Percentiles rank a stretch among this genome's conserved stretches.
phyloP scores from a whole-genome alignment of 2,113 vertebrate species.

The Struthio camelus region DNA sequence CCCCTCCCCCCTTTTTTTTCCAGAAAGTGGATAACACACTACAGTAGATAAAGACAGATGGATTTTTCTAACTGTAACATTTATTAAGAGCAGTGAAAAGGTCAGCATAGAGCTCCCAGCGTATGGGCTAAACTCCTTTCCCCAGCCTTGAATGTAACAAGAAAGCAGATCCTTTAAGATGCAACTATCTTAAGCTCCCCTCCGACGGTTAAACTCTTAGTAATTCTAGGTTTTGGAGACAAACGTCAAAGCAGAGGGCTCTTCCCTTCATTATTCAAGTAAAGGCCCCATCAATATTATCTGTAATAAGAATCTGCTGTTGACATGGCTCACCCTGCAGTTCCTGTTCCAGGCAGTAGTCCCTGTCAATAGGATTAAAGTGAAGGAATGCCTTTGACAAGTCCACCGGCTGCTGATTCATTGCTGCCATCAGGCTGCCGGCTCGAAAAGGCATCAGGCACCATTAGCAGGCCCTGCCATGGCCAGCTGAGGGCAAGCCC shows the following conservation, averaged over 20 bases:
- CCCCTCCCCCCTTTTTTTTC: background rate
- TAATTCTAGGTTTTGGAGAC: conserved; percentile 78
- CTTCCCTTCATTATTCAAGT: conserved; percentile 77
- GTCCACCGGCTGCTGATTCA: conserved; percentile 65
- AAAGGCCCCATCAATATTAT: conserved; percentile 78
- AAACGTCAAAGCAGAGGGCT: conserved; percentile 76
- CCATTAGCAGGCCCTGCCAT: fast-evolving
- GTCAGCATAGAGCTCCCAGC: conserved; percentile 52
- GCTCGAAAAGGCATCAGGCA: conserved; percentile 24
- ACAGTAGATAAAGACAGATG: too few relatives aligned
- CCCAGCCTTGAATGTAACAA: conserved; percentile 64
- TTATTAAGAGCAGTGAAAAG: conserved; percentile 76
- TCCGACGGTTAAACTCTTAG: conserved; percentile 71
- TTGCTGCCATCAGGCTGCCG: conserved; percentile 75
- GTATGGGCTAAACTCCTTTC: conserved; percentile 64
- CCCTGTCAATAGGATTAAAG: conserved; percentile 78
- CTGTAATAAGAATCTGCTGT: conserved; percentile 80
- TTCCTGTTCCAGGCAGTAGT: conserved; percentile 73
- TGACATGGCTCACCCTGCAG: conserved; percentile 75
- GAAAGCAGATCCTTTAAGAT: conserved; percentile 75
- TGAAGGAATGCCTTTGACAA: conserved; percentile 76
- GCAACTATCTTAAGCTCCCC: conserved; percentile 74
- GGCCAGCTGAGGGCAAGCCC: background rate
- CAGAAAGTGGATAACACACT: conserved; percentile 64
- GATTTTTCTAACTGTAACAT: too few relatives aligned